Evolutionary conservation across 2,888 invertebrate genomes (phyloP), one percentile per base, ranked within the genome.

Genomic region (Thymelicus acteon): DNA sequence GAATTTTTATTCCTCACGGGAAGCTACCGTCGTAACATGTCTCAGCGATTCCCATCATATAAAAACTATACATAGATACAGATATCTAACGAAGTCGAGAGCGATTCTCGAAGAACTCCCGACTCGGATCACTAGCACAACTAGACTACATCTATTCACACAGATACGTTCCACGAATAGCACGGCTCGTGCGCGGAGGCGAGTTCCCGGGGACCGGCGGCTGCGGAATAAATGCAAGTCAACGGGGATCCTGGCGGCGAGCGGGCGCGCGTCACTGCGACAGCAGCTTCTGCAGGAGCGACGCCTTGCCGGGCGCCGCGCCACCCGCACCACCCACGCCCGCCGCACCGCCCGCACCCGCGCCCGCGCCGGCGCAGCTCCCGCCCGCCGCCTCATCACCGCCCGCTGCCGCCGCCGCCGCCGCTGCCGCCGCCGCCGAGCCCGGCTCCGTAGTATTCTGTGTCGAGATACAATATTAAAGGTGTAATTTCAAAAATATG

Each of bases 221-320:
- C 82, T 80, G 82, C 81, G 80, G 79, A 83, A 86, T 91, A 91
- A 91, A 91, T 91, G 91, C 91, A 90, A 84, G 48, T 67, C 52
- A 67, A 44, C 54, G 65, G 13, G n/a, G 54, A 54, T 64, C 79
- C 76, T 80, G 82, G 75, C 68, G 77, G 68, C 66, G 75, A 72
- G 72, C 74, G 72, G 67, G 71, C 72, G 73, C 64, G 75, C 75
- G 77, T 96, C 95, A 96, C 95, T 97, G 97, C 81, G 97, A 97
- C 86, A 98, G 95, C 87, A 97, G 95, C 93, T 97, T 97, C 94
- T 97, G 97, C 83, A 97, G 95, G 88, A 97, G 95, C 86, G 97
- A 97, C 81, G 97, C 96, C 88, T 95, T 96, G 92, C 96, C 77
- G 70, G 80, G 79, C 76, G 83, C 79, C 77, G 79, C 78, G 70